These are phyloP conservation scores for Drosophila atripex DNA, from an alignment of 2,888 invertebrate species.

Conservation along the genomic window DNA sequence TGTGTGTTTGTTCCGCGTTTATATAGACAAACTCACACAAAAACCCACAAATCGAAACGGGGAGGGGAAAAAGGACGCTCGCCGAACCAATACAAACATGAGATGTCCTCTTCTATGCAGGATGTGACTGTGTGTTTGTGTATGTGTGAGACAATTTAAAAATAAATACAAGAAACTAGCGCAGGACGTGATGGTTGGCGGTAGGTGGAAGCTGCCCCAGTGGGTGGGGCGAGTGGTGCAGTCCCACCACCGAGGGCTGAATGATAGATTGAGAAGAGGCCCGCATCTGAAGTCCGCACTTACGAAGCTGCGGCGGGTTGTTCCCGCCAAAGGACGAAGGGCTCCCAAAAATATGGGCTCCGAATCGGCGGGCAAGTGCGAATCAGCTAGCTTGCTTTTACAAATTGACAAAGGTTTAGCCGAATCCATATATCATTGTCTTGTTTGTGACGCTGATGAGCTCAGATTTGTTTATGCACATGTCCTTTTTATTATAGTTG, in stretches of 20 bases:
- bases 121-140: conserved; percentile 54
- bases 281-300: conserved; percentile 45
- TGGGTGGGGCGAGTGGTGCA: conserved; percentile 17
- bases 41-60: conserved; percentile 33
- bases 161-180: conserved; percentile 78
- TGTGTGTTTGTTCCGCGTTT: conserved; percentile 41
- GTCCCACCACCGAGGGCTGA: conserved; percentile 60
- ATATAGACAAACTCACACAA: conserved; percentile 38
- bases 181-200: conserved; percentile 59
- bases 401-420: conserved; percentile 49
- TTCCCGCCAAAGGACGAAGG: conserved; percentile 11
- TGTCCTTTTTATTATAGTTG: conserved; percentile 23
- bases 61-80: conserved; percentile 55
- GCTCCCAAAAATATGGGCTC: conserved; percentile 31
- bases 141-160: conserved; percentile 74
- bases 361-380: conserved; percentile 17
- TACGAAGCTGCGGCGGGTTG: conserved; percentile 27
- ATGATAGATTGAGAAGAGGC: conserved; percentile 72
- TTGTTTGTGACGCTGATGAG: conserved; percentile 45
- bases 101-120: conserved; percentile 38
- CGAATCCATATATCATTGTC: conserved; percentile 42
- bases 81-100: conserved; percentile 53
- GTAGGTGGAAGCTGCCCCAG: conserved; percentile 6
- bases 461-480: conserved; percentile 47
- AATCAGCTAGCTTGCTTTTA: conserved; percentile 39